Base-by-base conservation (phyloP, 2,113 vertebrate genomes). In the Sula dactylatra region DNA sequence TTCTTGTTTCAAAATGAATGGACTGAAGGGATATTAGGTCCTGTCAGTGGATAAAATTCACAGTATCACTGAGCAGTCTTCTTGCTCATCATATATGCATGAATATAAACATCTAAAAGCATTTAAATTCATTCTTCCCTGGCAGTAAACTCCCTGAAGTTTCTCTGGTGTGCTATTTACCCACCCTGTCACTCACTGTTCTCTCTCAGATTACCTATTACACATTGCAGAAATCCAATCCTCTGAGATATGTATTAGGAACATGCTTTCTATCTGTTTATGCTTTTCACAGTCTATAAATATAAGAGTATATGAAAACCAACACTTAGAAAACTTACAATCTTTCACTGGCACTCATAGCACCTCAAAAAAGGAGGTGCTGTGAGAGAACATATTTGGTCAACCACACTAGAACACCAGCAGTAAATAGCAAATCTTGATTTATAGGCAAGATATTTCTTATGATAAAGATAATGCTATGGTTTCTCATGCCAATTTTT, bases 221-320 rank as follows among this genome's bases (percentile, higher is more conserved):
- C 91, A 90, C 88, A 69, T 87, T 91, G 44, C 91, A 95, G 96
- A 97, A 97, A 97, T 56, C 90, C 45, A 90, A 74, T 94, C 92
- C 90, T 58, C 86, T 38, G 64, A 45, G 82, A 85, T 71, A 87
- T 26, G 70, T 69, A 88, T 94, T 93, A 94, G 79, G 88, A 94
- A 84, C 69, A 72, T 81, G 79, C 83, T 91, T 94, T 93, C 92
- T 95, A 47, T 89, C 78, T 86, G 86, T 93, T 94, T 72, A 69
- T 95, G 87, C 67, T 94, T 97, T 95, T 94, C 94, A 94, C 74
- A 64, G 49, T 61, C 96, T 97, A 97, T 96, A 95, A 97, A 96
- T 97, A 96, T 21, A 94, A 71, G 73, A 86, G 76, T 65, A 82
- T 89, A 92, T 91, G 95, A 94, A 95, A 95, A 92, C 83, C 61